These are phyloP conservation scores for Bilobella aurantiaca DNA, from an alignment of 1,140 invertebrate species.

Conservation along the genomic window DNA sequence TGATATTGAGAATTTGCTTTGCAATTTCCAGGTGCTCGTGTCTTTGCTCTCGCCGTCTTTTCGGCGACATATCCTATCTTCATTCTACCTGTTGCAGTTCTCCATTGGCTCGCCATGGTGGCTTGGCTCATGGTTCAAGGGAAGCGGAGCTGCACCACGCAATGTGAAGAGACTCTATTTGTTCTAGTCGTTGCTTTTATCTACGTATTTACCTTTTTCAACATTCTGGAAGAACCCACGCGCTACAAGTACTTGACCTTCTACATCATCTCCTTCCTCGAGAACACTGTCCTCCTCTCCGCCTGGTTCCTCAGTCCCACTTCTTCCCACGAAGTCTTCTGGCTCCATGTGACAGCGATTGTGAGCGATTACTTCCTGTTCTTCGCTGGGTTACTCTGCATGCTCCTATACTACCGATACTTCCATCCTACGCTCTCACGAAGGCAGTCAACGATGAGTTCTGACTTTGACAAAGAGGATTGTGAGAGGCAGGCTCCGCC, in stretches of 20 bases:
- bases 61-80: slow-evolving; percentile 28
- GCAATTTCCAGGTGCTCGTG: slow-evolving; percentile 25
- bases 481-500: not conserved
- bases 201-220: slow-evolving; percentile 43
- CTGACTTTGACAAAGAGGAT: not conserved
- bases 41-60: slow-evolving; percentile 32
- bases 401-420: slow-evolving; percentile 44
- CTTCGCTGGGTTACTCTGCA: slow-evolving; percentile 42
- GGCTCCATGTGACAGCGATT: slow-evolving; percentile 26
- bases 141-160: slow-evolving; percentile 38
- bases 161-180: slow-evolving; percentile 43
- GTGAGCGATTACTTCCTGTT: slow-evolving; percentile 37
- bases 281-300: slow-evolving; percentile 43
- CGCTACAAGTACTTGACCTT: slow-evolving; percentile 43
- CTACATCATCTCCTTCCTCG: slow-evolving; percentile 44
- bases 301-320: slow-evolving; percentile 40
- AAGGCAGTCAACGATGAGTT: not conserved
- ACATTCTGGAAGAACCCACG: slow-evolving; percentile 43
- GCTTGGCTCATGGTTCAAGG: slow-evolving; percentile 32
- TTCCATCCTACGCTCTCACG: slow-evolving; percentile 41
- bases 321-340: slow-evolving; percentile 24
- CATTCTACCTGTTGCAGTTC: slow-evolving; percentile 28
- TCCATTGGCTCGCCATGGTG: slow-evolving; percentile 30
- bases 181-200: slow-evolving; percentile 41
- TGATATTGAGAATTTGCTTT: not conserved